A percentile compares a stretch with the other conserved stretches of the same genome.
Conservation (phyloP, 2,113 vertebrate species). For the Passer domesticus region DNA sequence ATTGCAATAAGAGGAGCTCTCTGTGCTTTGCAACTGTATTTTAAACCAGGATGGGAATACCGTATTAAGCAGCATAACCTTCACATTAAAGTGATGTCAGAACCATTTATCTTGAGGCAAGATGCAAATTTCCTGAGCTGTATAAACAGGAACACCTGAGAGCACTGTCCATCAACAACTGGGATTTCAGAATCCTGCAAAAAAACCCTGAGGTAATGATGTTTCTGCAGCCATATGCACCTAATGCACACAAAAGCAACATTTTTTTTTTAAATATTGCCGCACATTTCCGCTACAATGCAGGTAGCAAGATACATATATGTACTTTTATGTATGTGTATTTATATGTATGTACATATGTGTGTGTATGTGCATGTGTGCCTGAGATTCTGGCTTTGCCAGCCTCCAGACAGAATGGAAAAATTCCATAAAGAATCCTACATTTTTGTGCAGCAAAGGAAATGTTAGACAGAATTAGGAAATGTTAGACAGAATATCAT, state of each 20-base stretch:
- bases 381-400: not conserved
- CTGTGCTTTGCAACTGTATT: not conserved
- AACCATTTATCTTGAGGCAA: not conserved
- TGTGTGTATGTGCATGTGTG: rapidly evolving
- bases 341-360: too few species aligned
- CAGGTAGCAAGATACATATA: not conserved
- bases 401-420: not conserved
- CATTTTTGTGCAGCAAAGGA: rapidly evolving
- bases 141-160: not conserved
- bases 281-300: not conserved
- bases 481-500: not conserved
- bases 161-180: not conserved
- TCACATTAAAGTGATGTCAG: not conserved
- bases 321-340: too few species aligned
- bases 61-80: not conserved
- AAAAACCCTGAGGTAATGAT: not conserved
- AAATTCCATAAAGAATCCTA: not conserved
- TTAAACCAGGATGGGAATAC: not conserved
- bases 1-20: not conserved
- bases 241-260: not conserved
- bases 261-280: not conserved
- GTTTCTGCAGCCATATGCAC: not conserved
- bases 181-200: not conserved
- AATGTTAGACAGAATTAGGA: not conserved
- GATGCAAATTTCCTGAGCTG: not conserved